Conservation (phyloP, 2,797 vertebrate genomes). For the Phyllotis vaccarum region DNA sequence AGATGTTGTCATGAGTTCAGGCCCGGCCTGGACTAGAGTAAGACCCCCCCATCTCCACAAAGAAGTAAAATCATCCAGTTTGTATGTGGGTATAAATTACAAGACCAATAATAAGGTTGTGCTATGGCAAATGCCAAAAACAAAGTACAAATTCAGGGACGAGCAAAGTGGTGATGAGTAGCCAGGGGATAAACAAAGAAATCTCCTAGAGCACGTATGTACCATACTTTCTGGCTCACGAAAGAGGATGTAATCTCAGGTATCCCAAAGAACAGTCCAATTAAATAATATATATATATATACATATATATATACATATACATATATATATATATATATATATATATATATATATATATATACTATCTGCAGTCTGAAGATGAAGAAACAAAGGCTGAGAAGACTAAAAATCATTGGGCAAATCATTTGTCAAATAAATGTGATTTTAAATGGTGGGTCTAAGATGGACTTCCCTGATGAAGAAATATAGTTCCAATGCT, state of each 20-base stretch:
- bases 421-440: slow-evolving; percentile 16
- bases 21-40: neutral
- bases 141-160: neutral
- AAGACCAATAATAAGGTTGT: slow-evolving; percentile 43
- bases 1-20: neutral
- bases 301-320: too few relatives aligned
- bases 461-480: neutral
- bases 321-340: neutral
- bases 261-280: neutral
- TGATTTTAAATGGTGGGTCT: neutral
- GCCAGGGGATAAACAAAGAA: neutral
- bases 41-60: neutral
- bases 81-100: neutral
- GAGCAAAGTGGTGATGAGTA: neutral
- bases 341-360: neutral
- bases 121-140: slow-evolving; percentile 37
- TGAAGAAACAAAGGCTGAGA: slow-evolving; percentile 45
- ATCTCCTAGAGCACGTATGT: neutral
- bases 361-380: slow-evolving; percentile 34
- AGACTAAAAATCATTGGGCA: slow-evolving; percentile 37
- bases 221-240: slow-evolving; percentile 8
- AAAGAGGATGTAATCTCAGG: neutral
- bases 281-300: neutral
- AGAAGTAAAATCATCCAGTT: slow-evolving; percentile 1
- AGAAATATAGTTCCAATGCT: slow-evolving; percentile 24